A percentile compares a stretch with the other conserved stretches of the same genome.
Evolutionary conservation across 1,140 invertebrate genomes (phyloP).

Genomic region (Drosophila virilis): DNA sequence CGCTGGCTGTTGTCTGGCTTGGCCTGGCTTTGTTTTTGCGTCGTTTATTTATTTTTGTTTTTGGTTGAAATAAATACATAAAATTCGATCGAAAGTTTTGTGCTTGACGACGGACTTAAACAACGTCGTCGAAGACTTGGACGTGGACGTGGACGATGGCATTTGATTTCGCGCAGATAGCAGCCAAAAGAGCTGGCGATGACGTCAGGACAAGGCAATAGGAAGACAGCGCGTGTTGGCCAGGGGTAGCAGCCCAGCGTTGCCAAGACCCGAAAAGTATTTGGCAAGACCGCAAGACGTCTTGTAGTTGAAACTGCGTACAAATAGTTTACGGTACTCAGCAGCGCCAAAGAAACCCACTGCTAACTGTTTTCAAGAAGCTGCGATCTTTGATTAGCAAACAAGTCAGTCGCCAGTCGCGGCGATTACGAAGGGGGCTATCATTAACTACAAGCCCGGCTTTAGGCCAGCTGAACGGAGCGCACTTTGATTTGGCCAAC

Average conservation of each 20-base stretch:
- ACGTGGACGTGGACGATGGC: constrained; percentile 48
- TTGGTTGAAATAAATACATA: constrained; percentile 74
- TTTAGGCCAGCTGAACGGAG: constrained; percentile 28
- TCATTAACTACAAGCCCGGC: constrained; percentile 66
- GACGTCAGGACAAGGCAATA: constrained; percentile 58
- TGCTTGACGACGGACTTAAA: constrained; percentile 62
- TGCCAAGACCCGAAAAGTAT: constrained; percentile 12
- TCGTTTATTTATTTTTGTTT: constrained; percentile 63
- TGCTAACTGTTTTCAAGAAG: constrained; percentile 68
- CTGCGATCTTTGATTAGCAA: constrained; percentile 73
- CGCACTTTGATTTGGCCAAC: constrained; percentile 51
- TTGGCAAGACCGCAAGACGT: constrained; percentile 23
- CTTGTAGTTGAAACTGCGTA: constrained; percentile 71
- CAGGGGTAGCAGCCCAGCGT: no score
- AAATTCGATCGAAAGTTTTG: constrained; percentile 78
- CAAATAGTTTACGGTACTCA: constrained; percentile 79
- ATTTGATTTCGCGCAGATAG: constrained; percentile 79
- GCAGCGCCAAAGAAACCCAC: constrained; percentile 45
- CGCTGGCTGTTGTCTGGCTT: constrained; percentile 70
- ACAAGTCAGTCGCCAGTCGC: constrained; percentile 50
- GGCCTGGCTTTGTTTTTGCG: constrained; percentile 57
- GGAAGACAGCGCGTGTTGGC: neutral
- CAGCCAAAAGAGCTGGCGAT: constrained; percentile 40
- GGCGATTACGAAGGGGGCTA: constrained; percentile 27
- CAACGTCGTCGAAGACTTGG: neutral